phyloP scores from a whole-genome alignment of 2,113 vertebrate genomes.

The Cottus gobio region DNA sequence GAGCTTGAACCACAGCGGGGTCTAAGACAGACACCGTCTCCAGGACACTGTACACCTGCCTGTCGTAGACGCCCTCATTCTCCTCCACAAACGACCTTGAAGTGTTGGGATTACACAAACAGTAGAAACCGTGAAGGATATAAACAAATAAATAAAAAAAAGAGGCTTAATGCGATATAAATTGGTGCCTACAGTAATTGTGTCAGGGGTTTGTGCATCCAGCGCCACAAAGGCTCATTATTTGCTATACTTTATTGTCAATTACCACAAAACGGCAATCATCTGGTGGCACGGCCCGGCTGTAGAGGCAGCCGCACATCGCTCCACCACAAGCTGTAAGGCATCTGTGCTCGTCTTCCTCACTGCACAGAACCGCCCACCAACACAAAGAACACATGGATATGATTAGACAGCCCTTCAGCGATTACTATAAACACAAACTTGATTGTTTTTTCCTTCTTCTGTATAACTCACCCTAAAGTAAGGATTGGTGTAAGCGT shows the following conservation, averaged over 20 bases:
- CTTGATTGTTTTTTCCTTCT: not conserved
- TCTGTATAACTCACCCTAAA: slow-evolving; percentile 7
- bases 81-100: slow-evolving; percentile 92
- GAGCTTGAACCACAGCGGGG: slow-evolving; percentile 81
- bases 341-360: slow-evolving; percentile 90
- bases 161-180: not conserved
- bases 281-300: slow-evolving; percentile 85
- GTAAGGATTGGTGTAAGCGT: slow-evolving; percentile 5
- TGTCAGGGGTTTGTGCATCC: not conserved
- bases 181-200: not conserved
- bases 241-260: slow-evolving; percentile 45
- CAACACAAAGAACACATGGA: not conserved
- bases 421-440: slow-evolving; percentile 11
- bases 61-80: slow-evolving; percentile 85
- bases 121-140: not conserved
- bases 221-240: slow-evolving; percentile 1
- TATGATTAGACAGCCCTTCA: slow-evolving; percentile 21
- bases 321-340: slow-evolving; percentile 89
- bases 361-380: slow-evolving; percentile 79
- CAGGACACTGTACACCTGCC: slow-evolving; percentile 89
- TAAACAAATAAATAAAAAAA: too few relatives aligned
- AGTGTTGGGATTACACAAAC: slow-evolving; percentile 31
- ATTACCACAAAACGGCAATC: slow-evolving; percentile 90
- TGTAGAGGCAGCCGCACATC: slow-evolving; percentile 83
- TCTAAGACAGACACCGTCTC: slow-evolving; percentile 88